Evolutionary conservation across 2,797 vertebrate genomes (phyloP), one percentile per base, ranked within the genome.

Genomic region (Xenentodon cancila): DNA sequence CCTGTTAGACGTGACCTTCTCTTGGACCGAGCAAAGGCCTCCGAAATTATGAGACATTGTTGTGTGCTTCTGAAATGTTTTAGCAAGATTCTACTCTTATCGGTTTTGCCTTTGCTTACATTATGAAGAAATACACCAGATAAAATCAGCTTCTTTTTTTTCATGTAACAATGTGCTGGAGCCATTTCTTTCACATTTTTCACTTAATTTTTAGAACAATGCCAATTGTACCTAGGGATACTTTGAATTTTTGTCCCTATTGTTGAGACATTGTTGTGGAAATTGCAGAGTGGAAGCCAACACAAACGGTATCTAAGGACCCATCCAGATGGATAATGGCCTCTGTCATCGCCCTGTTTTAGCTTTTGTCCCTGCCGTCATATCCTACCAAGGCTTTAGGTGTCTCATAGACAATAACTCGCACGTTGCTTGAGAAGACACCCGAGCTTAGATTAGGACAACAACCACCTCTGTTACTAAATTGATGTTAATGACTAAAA

Each of bases 1-100:
- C 80, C 80, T 55, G 64, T 82, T 82, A 79, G 77, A 74, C 71
- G 52, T 88, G 83, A 88, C 87, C 87, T 85, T 88, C 72, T 78
- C 61, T 59, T 52, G 15, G 59, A 64, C 67, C 60, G 37, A 81
- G 69, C 78, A 70, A 76, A 82, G 64, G 68, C 69, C 71, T 73
- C 65, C 60, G 64, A 79, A 18, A 75, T 69, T 53, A 45, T 43
- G 74, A 80, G 63, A 74, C 59, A 51, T 44, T 50, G 37, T 40
- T 50, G 20, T 64, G 46, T 55, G 37, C n/a, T 64, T 12, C 48
- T 59, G 55, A n/a, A 18, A 1, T 37, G 25, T 8, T 25, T 43
- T 20, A 21, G 9, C 11, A 11, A 6, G 1, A 47, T 21, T 47
- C 20, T 20, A 25, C 5, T 25, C 25, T 25, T 25, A 25, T 25